Percentiles rank a stretch among this genome's conserved stretches.
phyloP scores from a whole-genome alignment of 1,140 invertebrate species.

The Leptonema lineaticorne region DNA sequence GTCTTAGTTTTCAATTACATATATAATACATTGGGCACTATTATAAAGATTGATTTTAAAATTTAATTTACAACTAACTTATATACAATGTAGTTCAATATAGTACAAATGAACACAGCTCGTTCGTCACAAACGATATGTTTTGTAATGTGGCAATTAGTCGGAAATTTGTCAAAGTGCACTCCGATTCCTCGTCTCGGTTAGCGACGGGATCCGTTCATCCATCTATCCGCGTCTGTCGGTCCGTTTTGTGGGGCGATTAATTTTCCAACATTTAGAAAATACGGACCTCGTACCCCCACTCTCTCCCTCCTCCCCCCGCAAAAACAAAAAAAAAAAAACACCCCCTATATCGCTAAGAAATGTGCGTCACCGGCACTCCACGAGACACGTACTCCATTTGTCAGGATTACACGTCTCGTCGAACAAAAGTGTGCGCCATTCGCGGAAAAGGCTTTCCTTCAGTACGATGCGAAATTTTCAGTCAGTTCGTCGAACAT shows the following conservation, averaged over 20 bases:
- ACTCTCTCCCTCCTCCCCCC: neutral
- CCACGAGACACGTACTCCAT: neutral
- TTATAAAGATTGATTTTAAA: too few relatives aligned
- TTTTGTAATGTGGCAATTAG: too few relatives aligned
- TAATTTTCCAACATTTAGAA: neutral
- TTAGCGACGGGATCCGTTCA: neutral
- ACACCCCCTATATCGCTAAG: too few relatives aligned
- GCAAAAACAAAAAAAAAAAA: neutral
- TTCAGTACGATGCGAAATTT: neutral
- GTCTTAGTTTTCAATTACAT: too few relatives aligned
- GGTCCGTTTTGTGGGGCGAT: neutral
- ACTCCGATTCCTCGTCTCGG: too few relatives aligned
- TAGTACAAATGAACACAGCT: too few relatives aligned
- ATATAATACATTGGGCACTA: too few relatives aligned
- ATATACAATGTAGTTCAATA: too few relatives aligned
- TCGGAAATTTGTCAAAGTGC: too few relatives aligned
- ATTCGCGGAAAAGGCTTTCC: neutral
- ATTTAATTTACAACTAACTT: too few relatives aligned
- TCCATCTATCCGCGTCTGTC: neutral
- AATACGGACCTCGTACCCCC: neutral
- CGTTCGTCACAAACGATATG: too few relatives aligned
- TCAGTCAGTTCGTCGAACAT: neutral
- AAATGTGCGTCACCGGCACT: neutral
- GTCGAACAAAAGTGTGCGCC: constrained; percentile 5
- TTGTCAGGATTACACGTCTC: constrained; percentile 27